A percentile compares a stretch with the other conserved stretches of the same genome.
These are phyloP conservation scores for Pectinophora gossypiella DNA, from an alignment of 1,140 invertebrate species.

Conservation along the genomic window DNA sequence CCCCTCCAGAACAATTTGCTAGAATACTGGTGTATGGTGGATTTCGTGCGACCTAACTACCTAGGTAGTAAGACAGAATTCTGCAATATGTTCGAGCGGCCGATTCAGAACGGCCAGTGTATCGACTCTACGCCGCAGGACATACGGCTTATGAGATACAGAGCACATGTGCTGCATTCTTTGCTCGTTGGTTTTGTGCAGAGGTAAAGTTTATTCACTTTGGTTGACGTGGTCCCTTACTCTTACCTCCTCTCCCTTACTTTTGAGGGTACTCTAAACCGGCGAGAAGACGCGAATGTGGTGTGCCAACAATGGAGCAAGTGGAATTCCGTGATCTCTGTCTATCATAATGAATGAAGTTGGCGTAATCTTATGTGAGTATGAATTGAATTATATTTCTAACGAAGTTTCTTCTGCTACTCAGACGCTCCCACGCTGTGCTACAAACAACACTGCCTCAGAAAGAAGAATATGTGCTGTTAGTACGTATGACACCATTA, in stretches of 20 bases:
- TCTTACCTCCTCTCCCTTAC: no score
- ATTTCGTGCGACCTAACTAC: conserved; percentile 96
- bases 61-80: conserved; percentile 95
- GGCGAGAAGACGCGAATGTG: background rate
- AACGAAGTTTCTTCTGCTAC: no score
- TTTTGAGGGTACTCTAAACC: no score
- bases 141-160: conserved; percentile 91
- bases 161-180: conserved; percentile 93
- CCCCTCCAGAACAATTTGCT: conserved; percentile 97
- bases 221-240: background rate
- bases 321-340: no score
- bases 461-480: conserved; percentile 94
- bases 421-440: conserved; percentile 90
- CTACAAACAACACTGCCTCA: conserved; percentile 90
- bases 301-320: no score
- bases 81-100: conserved; percentile 96
- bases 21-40: conserved; percentile 98
- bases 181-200: conserved; percentile 95
- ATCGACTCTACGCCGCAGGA: conserved; percentile 94
- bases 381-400: no score
- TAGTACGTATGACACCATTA: conserved; percentile 91
- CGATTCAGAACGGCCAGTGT: conserved; percentile 96
- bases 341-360: no score
- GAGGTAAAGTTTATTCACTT: conserved; percentile 73
- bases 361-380: no score